Evolutionary conservation across 2,888 invertebrate species (phyloP).

Genomic region (Hylaea fasciaria): DNA sequence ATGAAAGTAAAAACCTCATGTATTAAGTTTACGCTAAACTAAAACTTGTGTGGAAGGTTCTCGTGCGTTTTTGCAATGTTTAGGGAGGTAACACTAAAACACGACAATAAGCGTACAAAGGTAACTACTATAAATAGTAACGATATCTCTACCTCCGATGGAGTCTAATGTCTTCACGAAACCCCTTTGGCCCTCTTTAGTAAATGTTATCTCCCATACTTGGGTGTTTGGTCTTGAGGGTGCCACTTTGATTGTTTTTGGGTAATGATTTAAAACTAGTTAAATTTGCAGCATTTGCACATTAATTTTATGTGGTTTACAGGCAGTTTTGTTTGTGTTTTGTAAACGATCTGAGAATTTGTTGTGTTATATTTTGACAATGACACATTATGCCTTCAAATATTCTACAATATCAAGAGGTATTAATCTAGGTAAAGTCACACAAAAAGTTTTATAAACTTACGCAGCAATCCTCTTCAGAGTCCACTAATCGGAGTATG

Average conservation of each 20-base stretch:
- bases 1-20: conserved; percentile 5
- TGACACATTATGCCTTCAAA: conserved; percentile 2
- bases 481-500: not conserved
- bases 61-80: no score
- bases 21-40: not conserved
- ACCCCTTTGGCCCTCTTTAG: conserved; percentile 68
- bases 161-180: conserved; percentile 71
- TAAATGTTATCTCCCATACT: conserved; percentile 72
- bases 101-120: no score
- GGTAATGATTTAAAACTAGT: conserved; percentile 10
- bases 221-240: conserved; percentile 54
- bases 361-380: conserved; percentile 8
- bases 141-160: conserved; percentile 62
- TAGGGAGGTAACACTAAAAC: no score
- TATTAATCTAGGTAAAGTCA: not conserved
- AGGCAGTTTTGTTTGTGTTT: no score
- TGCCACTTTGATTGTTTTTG: conserved; percentile 68
- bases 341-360: no score
- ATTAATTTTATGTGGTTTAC: not conserved
- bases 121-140: no score
- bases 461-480: not conserved
- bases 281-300: conserved; percentile 2
- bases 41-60: no score
- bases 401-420: not conserved
- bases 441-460: conserved; percentile 3